phyloP scores from a whole-genome alignment of 1,140 invertebrate genomes.

The Zaprionus taronus region DNA sequence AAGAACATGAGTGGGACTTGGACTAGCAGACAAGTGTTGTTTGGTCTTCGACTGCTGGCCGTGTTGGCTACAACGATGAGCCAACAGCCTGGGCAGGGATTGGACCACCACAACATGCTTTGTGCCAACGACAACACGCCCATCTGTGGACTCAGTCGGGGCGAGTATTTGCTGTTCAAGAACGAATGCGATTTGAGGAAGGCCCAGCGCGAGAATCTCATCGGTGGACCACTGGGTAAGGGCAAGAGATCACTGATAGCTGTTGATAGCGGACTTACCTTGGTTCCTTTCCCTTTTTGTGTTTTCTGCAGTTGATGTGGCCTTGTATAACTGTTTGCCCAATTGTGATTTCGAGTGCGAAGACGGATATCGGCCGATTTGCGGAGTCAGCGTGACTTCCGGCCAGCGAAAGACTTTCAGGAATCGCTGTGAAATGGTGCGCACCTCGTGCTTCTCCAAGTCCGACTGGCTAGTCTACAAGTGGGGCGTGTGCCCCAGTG shows the following conservation, averaged over 20 bases:
- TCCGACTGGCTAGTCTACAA: constrained; percentile 58
- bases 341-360: constrained; percentile 60
- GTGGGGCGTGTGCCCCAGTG: constrained; percentile 52
- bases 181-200: constrained; percentile 71
- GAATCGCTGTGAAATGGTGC: constrained; percentile 65
- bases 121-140: constrained; percentile 66
- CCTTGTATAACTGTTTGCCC: constrained; percentile 56
- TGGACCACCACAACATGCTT: constrained; percentile 31
- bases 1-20: constrained; percentile 43
- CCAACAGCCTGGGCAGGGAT: neutral
- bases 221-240: constrained; percentile 61
- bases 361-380: constrained; percentile 44
- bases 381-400: constrained; percentile 47
- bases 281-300: neutral
- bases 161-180: constrained; percentile 64
- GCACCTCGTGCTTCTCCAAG: constrained; percentile 46
- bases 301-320: constrained; percentile 46
- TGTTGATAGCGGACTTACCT: neutral
- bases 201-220: constrained; percentile 58
- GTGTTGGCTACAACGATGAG: neutral
- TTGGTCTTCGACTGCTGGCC: constrained; percentile 21
- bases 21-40: constrained; percentile 1
- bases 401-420: constrained; percentile 52
- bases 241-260: neutral
- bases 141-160: constrained; percentile 47